Evolutionary conservation across 2,113 vertebrate genomes (phyloP).

Genomic region (Cyanoderma ruficeps): DNA sequence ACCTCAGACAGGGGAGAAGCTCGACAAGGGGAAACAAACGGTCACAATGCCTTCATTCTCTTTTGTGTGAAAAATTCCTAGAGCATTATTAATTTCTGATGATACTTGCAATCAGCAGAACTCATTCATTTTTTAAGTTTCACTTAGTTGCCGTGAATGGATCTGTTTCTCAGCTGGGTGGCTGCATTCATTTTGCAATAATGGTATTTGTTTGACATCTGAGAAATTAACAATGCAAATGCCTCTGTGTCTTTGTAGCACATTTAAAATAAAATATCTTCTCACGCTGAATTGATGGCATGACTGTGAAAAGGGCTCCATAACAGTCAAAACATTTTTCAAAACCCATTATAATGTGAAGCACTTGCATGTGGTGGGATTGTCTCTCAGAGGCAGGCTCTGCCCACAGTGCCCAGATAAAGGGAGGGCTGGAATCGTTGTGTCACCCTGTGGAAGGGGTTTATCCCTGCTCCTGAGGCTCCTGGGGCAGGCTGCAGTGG

Average conservation of each 20-base stretch:
- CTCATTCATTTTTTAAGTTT: slow-evolving; percentile 63
- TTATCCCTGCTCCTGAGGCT: neutral
- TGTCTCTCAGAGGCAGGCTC: neutral
- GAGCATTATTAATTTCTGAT: slow-evolving; percentile 55
- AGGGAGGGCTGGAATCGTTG: neutral
- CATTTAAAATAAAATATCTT: slow-evolving; percentile 51
- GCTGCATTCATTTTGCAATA: slow-evolving; percentile 64
- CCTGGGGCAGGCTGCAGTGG: neutral
- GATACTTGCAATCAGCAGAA: slow-evolving; percentile 27
- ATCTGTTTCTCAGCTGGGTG: slow-evolving; percentile 60
- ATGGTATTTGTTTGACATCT: slow-evolving; percentile 68
- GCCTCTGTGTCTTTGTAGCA: neutral
- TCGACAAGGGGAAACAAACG: neutral
- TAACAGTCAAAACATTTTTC: neutral
- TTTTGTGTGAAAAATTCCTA: neutral
- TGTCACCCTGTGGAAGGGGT: neutral
- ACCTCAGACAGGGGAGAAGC: neutral
- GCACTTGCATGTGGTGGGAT: neutral
- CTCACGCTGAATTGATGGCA: slow-evolving; percentile 5
- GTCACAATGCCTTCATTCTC: neutral
- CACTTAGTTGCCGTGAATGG: slow-evolving; percentile 38
- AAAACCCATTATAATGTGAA: neutral
- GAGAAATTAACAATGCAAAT: slow-evolving; percentile 72
- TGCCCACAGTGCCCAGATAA: neutral
- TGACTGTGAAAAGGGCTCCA: neutral